Evolutionary conservation across 92 coral and sea anemone species (phyloP).

Genomic region (Parazoanthus atlanticus): DNA sequence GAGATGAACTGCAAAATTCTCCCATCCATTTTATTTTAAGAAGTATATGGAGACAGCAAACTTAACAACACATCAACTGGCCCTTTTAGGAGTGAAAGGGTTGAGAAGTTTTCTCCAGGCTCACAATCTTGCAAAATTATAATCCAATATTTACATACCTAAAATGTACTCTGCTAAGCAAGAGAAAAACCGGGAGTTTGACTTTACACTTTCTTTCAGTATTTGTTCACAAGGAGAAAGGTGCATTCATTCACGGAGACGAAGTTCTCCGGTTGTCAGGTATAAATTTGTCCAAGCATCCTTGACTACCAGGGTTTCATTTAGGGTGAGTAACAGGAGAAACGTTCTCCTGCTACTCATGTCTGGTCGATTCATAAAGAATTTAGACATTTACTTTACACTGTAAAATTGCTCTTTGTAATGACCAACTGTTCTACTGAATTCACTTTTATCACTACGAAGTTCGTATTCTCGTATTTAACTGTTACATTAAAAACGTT

Average conservation of each 20-base stretch:
- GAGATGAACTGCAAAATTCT: too few relatives aligned
- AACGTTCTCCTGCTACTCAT: background rate
- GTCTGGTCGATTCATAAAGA: background rate
- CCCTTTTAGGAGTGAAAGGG: background rate
- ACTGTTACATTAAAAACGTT: background rate
- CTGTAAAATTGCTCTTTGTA: background rate
- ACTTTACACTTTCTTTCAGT: constrained; percentile 47
- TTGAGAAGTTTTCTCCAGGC: constrained; percentile 1
- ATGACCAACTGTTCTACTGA: background rate
- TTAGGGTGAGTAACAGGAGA: constrained; percentile 1
- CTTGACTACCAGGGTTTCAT: constrained; percentile 47
- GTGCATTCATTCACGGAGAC: constrained; percentile 43
- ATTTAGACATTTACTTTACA: background rate
- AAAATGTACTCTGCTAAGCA: constrained; percentile 11
- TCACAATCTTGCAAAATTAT: background rate
- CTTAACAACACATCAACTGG: background rate
- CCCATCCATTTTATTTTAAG: background rate
- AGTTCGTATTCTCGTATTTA: too few relatives aligned
- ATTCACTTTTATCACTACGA: background rate
- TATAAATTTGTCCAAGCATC: constrained; percentile 24
- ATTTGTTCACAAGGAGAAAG: constrained; percentile 49
- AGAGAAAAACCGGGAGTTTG: constrained; percentile 24
- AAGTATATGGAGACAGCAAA: background rate
- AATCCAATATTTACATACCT: background rate
- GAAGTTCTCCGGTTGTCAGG: constrained; percentile 55